phyloP scores from a whole-genome alignment of 1,140 invertebrate genomes.

The Lysiphlebus fabarum region DNA sequence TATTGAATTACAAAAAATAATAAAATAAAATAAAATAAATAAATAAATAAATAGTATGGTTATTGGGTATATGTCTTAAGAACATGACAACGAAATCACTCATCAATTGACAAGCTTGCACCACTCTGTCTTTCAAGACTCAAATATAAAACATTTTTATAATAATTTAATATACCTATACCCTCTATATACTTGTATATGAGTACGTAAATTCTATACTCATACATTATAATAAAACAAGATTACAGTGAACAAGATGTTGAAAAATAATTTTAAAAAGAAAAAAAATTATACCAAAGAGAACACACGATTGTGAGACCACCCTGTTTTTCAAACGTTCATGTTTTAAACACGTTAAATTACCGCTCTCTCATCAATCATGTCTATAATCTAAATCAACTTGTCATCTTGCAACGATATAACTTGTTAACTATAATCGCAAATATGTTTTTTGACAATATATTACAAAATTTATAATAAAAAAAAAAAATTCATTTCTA shows the following conservation, averaged over 20 bases:
- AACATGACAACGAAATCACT: constrained; percentile 49
- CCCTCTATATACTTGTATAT: constrained; percentile 19
- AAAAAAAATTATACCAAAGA: constrained; percentile 26
- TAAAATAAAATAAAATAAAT: no score
- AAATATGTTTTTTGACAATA: constrained; percentile 6
- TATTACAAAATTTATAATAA: not conserved
- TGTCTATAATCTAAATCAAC: constrained; percentile 37
- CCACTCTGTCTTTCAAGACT: no score
- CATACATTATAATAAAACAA: no score
- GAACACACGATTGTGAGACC: constrained; percentile 41
- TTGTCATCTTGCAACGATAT: constrained; percentile 35
- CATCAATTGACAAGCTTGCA: constrained; percentile 44
- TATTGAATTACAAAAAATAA: no score
- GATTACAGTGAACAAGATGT: no score
- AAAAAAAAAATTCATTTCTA: not conserved
- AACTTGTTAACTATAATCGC: constrained; percentile 22
- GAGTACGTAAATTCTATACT: constrained; percentile 7
- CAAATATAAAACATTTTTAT: no score
- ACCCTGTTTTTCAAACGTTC: constrained; percentile 51
- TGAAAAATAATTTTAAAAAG: constrained; percentile 18
- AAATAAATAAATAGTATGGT: not conserved
- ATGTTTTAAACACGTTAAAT: constrained; percentile 55
- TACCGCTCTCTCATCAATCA: constrained; percentile 56
- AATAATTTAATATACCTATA: constrained; percentile 19
- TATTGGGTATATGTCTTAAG: constrained; percentile 29